These are phyloP conservation scores for Macropodus opercularis DNA, from an alignment of 2,797 vertebrate species.

Conservation along the genomic window DNA sequence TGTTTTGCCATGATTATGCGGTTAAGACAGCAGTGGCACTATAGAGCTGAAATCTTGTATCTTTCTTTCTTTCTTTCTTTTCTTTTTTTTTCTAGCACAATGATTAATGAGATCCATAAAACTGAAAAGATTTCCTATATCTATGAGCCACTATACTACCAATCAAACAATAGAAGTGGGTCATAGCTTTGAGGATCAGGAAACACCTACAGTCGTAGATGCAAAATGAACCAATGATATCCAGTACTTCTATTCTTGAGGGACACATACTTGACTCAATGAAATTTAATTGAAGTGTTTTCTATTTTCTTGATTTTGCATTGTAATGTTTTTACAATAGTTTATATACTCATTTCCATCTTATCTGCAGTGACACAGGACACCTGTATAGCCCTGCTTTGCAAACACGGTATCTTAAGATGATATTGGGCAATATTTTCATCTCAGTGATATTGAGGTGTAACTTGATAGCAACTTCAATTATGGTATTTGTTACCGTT, in stretches of 20 bases:
- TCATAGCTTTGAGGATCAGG: conserved; percentile 33
- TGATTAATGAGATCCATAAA: neutral
- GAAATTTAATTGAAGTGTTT: neutral
- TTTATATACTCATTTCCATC: neutral
- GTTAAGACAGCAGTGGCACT: too few relatives aligned
- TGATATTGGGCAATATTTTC: neutral
- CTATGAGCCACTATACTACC: conserved; percentile 6
- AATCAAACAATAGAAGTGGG: conserved; percentile 56
- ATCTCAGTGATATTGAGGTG: neutral
- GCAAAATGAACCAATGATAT: neutral
- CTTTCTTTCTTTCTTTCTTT: too few relatives aligned
- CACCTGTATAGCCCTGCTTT: neutral
- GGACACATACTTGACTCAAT: neutral
- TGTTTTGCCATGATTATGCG: too few relatives aligned
- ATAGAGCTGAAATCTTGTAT: too few relatives aligned
- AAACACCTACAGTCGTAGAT: conserved; percentile 22
- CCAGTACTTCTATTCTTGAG: neutral
- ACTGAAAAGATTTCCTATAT: conserved; percentile 8
- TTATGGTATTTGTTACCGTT: neutral
- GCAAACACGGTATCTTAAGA: neutral
- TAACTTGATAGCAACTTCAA: neutral
- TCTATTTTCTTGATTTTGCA: neutral
- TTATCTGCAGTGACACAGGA: neutral
- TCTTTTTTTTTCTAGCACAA: neutral
- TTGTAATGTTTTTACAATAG: neutral